Base-by-base conservation (phyloP, 2,797 vertebrate species). In the Danio aesculapii region DNA sequence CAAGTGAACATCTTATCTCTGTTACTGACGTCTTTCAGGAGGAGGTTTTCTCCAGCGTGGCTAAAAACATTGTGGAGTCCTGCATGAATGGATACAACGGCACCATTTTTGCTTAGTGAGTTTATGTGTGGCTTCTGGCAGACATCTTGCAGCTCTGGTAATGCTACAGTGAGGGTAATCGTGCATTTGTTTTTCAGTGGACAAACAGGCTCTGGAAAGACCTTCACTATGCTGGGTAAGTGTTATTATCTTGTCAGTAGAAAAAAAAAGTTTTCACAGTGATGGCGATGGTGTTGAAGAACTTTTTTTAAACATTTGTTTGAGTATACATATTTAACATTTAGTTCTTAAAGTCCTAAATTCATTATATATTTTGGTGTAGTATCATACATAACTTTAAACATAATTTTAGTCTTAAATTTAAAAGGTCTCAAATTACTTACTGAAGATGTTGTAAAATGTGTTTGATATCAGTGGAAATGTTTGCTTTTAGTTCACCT, bases 41-140 rank as follows among this genome's bases (percentile, higher is more conserved):
- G 71, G 94, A 96, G 0, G 95, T 99, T 2, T 99, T 99, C 89
- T 95, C 95, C 80, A 93, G 87, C 47, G 97, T 98, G 86, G 97
- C 95, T 77, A 98, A 96, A 92, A 95, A 93, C 88, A 98, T 99
- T 64, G 96, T 99, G 84, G 97, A 99, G 85, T 99, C 96, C 14
- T 99, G 96, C 83, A 96, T 99, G 92, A 98, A 96, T 70, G 97
- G 98, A 80, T 99, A 99, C 87, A 99, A 99, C 16, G 98, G 97
- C 19, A 99, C 98, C 77, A 97, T 99, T 90, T 99, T 99, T 94
- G 98, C 98, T 39, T 99, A 99, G 98, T 99, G 95, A 96, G 98
- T 96, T 47, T 3, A 53, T 14, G 50, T 17, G 6, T 49, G 13
- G 46, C 30, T 57, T 59, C 1, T 16, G 0, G 10, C 1, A 10